Evolutionary conservation across 1,140 invertebrate species (phyloP).

Genomic region (Aphaenogaster ashmeadi): DNA sequence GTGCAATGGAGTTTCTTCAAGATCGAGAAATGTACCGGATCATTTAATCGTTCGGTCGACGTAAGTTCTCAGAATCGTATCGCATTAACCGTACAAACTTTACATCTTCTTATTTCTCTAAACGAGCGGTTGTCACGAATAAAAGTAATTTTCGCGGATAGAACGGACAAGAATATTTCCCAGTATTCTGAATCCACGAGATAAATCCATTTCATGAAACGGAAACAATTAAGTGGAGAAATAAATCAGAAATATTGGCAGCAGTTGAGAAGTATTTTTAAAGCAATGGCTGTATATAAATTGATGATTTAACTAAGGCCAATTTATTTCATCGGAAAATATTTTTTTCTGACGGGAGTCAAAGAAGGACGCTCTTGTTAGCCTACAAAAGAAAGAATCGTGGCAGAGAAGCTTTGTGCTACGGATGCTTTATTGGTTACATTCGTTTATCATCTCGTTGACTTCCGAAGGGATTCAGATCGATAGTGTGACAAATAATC

Average conservation of each 20-base stretch:
- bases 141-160: not conserved
- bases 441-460: conserved; percentile 9
- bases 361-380: not conserved
- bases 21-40: conserved; percentile 5
- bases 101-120: not conserved
- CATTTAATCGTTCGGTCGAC: conserved; percentile 23
- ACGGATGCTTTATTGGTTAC: not conserved
- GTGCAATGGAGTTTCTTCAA: conserved; percentile 7
- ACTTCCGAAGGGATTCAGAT: conserved; percentile 35
- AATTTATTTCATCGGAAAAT: not conserved
- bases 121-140: conserved; percentile 4
- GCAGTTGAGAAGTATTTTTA: not conserved
- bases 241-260: not conserved
- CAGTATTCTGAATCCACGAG: not conserved
- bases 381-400: not conserved
- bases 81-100: conserved; percentile 26
- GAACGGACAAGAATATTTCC: conserved; percentile 12
- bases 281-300: not conserved
- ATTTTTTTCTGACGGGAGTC: not conserved
- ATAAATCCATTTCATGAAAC: not conserved
- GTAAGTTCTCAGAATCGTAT: conserved; percentile 18
- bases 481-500: conserved; percentile 30
- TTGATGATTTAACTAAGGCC: not conserved
- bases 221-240: not conserved
- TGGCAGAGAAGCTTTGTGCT: not conserved